phyloP scores from a whole-genome alignment of 2,888 invertebrate species.

The Parnassius mnemosyne region DNA sequence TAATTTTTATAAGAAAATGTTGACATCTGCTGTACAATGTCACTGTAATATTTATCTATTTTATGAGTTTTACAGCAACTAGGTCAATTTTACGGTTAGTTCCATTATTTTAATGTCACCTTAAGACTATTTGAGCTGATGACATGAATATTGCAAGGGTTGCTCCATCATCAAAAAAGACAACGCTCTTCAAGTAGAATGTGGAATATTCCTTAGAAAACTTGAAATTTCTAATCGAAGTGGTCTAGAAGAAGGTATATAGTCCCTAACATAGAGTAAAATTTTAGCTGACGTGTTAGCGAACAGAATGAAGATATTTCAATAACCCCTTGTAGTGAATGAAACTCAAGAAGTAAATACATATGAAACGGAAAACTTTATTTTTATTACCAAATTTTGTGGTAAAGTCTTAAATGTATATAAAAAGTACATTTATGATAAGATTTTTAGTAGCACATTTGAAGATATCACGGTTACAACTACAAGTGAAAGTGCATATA shows the following conservation, averaged over 20 bases:
- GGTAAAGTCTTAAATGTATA: slow-evolving; percentile 52
- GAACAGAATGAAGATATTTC: slow-evolving; percentile 54
- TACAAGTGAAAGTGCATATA: slow-evolving; percentile 22
- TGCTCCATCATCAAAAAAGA: slow-evolving; percentile 41
- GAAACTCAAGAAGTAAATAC: slow-evolving; percentile 34
- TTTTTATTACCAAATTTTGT: slow-evolving; percentile 44
- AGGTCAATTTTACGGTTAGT: slow-evolving; percentile 57
- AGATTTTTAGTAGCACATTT: slow-evolving; percentile 28
- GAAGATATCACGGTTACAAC: slow-evolving; percentile 7
- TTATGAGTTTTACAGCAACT: slow-evolving; percentile 59
- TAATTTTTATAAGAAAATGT: too few species aligned
- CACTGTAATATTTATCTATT: slow-evolving; percentile 48
- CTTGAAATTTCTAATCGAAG: slow-evolving; percentile 53
- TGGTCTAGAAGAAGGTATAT: slow-evolving; percentile 39
- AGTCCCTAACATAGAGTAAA: slow-evolving; percentile 62
- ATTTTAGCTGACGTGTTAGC: slow-evolving; percentile 63
- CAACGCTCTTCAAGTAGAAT: slow-evolving; percentile 43
- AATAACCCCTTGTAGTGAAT: slow-evolving; percentile 30
- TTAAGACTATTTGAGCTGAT: slow-evolving; percentile 44
- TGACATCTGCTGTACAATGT: slow-evolving; percentile 55
- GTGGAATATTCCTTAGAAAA: slow-evolving; percentile 61
- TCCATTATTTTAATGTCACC: slow-evolving; percentile 53
- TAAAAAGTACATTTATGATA: slow-evolving; percentile 56
- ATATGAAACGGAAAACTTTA: slow-evolving; percentile 33
- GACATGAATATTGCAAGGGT: slow-evolving; percentile 57